Evolutionary conservation across 2,888 invertebrate genomes (phyloP).

Genomic region (Catocala nupta): DNA sequence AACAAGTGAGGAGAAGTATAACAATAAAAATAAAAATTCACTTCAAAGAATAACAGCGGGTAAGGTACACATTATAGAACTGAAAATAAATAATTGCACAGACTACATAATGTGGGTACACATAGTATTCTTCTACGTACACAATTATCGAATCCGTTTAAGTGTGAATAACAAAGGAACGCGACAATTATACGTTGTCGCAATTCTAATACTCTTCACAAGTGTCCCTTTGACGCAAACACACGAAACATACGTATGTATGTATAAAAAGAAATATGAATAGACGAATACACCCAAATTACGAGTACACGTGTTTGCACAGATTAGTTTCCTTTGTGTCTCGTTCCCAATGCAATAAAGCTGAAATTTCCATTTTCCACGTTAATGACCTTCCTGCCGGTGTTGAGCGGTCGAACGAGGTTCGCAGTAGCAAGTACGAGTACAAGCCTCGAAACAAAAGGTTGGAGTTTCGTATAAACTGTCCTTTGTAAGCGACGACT

Average conservation of each 20-base stretch:
- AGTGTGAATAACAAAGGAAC: neutral
- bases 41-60: no score
- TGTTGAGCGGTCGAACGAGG: neutral
- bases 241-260: no score
- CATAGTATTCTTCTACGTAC: neutral
- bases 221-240: neutral
- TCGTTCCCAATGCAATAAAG: no score
- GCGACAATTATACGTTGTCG: neutral
- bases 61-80: no score
- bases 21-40: no score
- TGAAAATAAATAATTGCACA: no score
- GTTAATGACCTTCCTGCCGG: neutral
- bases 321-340: no score
- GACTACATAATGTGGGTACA: no score
- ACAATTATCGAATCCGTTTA: neutral
- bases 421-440: neutral
- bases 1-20: no score
- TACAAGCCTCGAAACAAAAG: neutral
- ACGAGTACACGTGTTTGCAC: no score
- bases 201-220: neutral
- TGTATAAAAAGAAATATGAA: no score
- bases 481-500: neutral
- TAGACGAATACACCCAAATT: no score
- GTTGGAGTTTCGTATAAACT: neutral
- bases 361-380: constrained; percentile 5